Evolutionary conservation across 1,140 invertebrate species (phyloP).

Genomic region (Oscheius sp.): DNA sequence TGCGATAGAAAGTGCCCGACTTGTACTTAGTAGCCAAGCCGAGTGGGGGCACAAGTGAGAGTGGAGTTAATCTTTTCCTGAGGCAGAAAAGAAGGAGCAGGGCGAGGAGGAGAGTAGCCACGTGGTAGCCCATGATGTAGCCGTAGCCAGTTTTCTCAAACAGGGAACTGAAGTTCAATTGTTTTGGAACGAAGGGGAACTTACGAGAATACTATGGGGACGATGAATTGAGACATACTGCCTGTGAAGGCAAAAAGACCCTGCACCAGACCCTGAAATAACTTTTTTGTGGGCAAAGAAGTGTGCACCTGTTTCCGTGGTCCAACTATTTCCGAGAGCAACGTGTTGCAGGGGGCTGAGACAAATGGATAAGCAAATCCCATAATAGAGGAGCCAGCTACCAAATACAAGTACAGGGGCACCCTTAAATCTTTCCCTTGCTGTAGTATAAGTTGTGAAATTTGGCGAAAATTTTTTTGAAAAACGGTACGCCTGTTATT

Average conservation of each 20-base stretch:
- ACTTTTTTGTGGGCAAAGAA: not conserved
- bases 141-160: slow-evolving; percentile 20
- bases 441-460: not conserved
- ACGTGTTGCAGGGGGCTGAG: slow-evolving; percentile 8
- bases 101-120: not conserved
- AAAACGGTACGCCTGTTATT: not conserved
- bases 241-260: slow-evolving; percentile 29
- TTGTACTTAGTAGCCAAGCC: slow-evolving; percentile 23
- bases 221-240: slow-evolving; percentile 5
- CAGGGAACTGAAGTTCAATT: not conserved
- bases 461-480: not conserved
- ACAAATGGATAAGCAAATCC: slow-evolving; percentile 16
- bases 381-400: slow-evolving; percentile 2
- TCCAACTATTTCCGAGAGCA: slow-evolving; percentile 11
- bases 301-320: slow-evolving; percentile 20
- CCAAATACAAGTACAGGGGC: slow-evolving; percentile 1
- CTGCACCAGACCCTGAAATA: slow-evolving; percentile 15
- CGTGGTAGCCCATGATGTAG: slow-evolving; percentile 21
- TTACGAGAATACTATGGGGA: slow-evolving; percentile 11
- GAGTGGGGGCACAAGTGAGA: slow-evolving; percentile 3
- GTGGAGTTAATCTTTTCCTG: slow-evolving; percentile 13
- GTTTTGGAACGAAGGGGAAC: not conserved
- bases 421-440: not conserved
- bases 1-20: slow-evolving; percentile 22
- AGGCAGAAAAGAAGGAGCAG: not conserved